Evolutionary conservation across 2,888 invertebrate genomes (phyloP).

Genomic region (Galerucella pusilla): DNA sequence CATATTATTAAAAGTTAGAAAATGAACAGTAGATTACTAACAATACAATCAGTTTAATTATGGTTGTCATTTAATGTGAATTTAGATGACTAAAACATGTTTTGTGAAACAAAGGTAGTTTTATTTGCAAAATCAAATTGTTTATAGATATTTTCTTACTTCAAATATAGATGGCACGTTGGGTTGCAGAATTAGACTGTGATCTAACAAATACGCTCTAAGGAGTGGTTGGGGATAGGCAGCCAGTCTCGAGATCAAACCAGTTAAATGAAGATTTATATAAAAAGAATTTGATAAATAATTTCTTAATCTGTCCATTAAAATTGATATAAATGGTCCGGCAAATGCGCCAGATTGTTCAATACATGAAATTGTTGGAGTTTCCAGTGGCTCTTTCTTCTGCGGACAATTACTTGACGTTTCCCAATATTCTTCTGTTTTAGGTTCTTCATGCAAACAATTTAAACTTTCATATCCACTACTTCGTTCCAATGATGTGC

Average conservation of each 20-base stretch:
- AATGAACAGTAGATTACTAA: too few species aligned
- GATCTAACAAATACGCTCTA: conserved; percentile 87
- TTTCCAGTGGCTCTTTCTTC: conserved; percentile 42
- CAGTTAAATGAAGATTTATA: conserved; percentile 88
- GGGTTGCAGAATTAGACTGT: conserved; percentile 86
- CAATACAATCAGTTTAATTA: too few species aligned
- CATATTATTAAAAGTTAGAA: too few species aligned
- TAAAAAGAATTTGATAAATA: conserved; percentile 87
- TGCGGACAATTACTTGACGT: conserved; percentile 57
- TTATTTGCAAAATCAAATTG: background rate
- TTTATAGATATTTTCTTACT: conserved; percentile 67
- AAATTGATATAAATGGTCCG: conserved; percentile 84
- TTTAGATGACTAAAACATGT: too few species aligned
- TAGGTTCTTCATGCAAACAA: conserved; percentile 68
- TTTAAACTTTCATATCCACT: conserved; percentile 82
- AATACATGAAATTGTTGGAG: conserved; percentile 63
- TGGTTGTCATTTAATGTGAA: too few species aligned
- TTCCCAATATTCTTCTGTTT: conserved; percentile 60
- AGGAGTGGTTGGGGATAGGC: conserved; percentile 90
- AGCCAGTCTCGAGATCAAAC: conserved; percentile 85
- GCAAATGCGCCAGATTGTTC: conserved; percentile 64
- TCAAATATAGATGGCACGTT: conserved; percentile 92
- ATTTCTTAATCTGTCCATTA: conserved; percentile 84
- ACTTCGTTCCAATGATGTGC: conserved; percentile 80
- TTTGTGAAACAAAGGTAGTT: too few species aligned